Evolutionary conservation across 1,140 invertebrate species (phyloP).

Genomic region (Meteorus sp.): DNA sequence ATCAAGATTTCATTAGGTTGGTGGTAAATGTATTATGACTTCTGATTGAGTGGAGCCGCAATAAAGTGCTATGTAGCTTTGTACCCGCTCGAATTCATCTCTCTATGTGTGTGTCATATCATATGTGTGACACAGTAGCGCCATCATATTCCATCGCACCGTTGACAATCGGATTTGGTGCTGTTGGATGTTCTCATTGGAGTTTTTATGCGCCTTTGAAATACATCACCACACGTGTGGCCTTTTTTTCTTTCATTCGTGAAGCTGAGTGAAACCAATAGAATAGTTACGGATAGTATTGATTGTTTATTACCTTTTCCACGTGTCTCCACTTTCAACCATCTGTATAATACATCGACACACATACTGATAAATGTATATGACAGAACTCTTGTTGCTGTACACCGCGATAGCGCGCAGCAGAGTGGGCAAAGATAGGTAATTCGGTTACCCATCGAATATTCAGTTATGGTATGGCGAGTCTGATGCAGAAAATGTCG

Average conservation of each 20-base stretch:
- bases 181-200: background rate
- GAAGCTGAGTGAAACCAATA: background rate
- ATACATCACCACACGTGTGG: background rate
- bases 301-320: no score
- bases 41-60: constrained; percentile 49
- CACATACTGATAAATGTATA: background rate
- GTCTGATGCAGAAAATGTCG: constrained; percentile 56
- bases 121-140: background rate
- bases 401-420: constrained; percentile 21
- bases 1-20: constrained; percentile 49
- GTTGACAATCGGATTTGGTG: constrained; percentile 3
- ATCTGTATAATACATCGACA: background rate
- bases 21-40: constrained; percentile 53
- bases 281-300: background rate
- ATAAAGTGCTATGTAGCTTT: constrained; percentile 30
- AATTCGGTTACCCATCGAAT: constrained; percentile 54
- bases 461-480: constrained; percentile 53
- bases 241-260: background rate
- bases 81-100: constrained; percentile 14
- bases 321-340: no score
- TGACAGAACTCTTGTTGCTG: background rate
- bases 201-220: background rate
- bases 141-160: no score
- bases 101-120: background rate
- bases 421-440: constrained; percentile 49